Percentiles rank a stretch among this genome's conserved stretches.
Evolutionary conservation across 2,797 vertebrate genomes (phyloP).

Genomic region (Sebastes variabilis): DNA sequence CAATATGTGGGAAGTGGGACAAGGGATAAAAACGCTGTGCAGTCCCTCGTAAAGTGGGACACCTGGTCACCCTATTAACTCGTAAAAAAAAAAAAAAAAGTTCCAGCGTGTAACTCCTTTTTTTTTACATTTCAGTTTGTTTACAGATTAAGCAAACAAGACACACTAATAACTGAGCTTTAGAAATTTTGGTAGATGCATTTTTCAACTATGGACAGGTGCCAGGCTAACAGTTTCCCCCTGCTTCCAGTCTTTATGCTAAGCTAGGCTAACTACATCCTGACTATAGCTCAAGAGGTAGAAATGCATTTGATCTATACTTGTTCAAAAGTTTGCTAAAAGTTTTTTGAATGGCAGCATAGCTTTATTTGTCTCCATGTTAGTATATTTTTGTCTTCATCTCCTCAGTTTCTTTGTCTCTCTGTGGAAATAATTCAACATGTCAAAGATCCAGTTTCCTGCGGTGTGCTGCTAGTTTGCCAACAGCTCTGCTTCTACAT

Average conservation of each 20-base stretch:
- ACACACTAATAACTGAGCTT: too few relatives aligned
- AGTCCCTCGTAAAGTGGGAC: too few relatives aligned
- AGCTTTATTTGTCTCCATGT: neutral
- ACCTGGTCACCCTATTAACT: too few relatives aligned
- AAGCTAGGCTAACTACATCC: neutral
- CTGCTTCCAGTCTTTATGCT: neutral
- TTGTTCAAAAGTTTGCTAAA: neutral
- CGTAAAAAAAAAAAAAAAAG: too few relatives aligned
- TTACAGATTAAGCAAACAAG: too few relatives aligned
- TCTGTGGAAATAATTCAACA: neutral
- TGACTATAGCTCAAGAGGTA: neutral
- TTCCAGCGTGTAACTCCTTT: too few relatives aligned
- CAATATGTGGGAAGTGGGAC: too few relatives aligned
- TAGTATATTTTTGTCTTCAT: neutral
- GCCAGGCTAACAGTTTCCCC: too few relatives aligned
- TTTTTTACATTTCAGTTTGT: too few relatives aligned
- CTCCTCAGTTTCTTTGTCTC: neutral
- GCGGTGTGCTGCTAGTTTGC: neutral
- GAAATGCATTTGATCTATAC: neutral
- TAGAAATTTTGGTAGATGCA: too few relatives aligned
- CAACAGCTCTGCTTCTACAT: neutral
- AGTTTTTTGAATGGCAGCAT: neutral
- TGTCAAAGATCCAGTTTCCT: slow-evolving; percentile 3
- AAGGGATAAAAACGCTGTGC: too few relatives aligned
- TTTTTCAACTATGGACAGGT: too few relatives aligned